Evolutionary conservation across 2,113 vertebrate genomes (phyloP), one percentile per base, ranked within the genome.

Genomic region (Columbina picui): DNA sequence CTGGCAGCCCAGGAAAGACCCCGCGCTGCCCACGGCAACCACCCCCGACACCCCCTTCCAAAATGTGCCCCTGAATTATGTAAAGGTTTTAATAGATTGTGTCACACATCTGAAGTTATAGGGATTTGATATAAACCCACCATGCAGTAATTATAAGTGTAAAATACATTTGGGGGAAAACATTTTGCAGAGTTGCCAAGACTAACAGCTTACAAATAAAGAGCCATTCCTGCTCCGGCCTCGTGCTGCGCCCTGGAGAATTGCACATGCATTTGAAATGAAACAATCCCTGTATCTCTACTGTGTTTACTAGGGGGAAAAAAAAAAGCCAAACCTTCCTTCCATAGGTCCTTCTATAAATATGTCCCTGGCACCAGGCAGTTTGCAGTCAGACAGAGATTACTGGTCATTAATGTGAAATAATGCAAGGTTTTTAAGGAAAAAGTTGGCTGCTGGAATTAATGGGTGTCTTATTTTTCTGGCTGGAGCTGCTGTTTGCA

Each of bases 1-100:
- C 98, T 98, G 98, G 94, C 96, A 92, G 97, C 98, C 95, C 97
- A 95, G 95, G 96, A 98, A 98, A 94, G 75, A 85, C 38, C 29
- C 67, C 30, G 41, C 50, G 65, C 19, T 38, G 2, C 64, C 18
- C 43, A 45, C 43, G 43, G 8, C 30, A 57, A 3, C 39, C 25
- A 34, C 57, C 34, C 43, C 21, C 47, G 14, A 7, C 32, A 17
- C 52, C 29, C 47, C 30, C 23, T 22, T 38, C 21, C 8, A 38
- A 8, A 22, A 41, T 23, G 78, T 9, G 84, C 4, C 73, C 60
- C 38, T 50, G 81, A 86, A 67, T 92, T 71, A 67, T 53, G 70
- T 7, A 34, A 17, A 26, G 77, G 36, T 89, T 95, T 90, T 96
- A 95, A 93, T 56, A 88, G 77, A 73, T 91, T 77, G 89, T 87